phyloP scores from a whole-genome alignment of 2,888 invertebrate species.

The Serrognathus titanus region DNA sequence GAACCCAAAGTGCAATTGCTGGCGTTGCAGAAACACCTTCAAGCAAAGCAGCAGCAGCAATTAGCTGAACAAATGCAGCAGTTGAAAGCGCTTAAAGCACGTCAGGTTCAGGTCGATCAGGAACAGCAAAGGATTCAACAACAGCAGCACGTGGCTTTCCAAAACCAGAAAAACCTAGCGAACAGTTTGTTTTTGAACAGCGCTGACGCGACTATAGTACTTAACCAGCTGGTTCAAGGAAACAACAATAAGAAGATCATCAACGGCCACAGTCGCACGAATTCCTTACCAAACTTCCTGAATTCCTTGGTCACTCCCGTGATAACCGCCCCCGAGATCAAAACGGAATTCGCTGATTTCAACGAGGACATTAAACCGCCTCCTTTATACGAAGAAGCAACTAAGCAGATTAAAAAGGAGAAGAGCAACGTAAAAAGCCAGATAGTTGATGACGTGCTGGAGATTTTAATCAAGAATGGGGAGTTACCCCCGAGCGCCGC shows the following conservation, averaged over 20 bases:
- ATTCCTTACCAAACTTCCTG: slow-evolving; percentile 60
- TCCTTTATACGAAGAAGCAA: slow-evolving; percentile 73
- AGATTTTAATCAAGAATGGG: slow-evolving; percentile 90
- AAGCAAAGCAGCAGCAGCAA: slow-evolving; percentile 54
- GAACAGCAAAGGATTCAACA: slow-evolving; percentile 53
- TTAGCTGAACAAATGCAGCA: slow-evolving; percentile 58
- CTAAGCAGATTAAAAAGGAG: slow-evolving; percentile 52
- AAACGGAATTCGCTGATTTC: slow-evolving; percentile 29
- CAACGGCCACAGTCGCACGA: slow-evolving; percentile 53
- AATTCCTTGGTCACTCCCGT: slow-evolving; percentile 46
- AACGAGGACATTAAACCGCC: slow-evolving; percentile 50
- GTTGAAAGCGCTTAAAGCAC: slow-evolving; percentile 58
- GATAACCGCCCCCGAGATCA: slow-evolving; percentile 42
- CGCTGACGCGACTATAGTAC: slow-evolving; percentile 54
- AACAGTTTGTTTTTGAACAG: slow-evolving; percentile 64
- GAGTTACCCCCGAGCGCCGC: slow-evolving; percentile 88
- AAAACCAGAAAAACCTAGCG: slow-evolving; percentile 47
- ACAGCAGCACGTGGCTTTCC: slow-evolving; percentile 49
- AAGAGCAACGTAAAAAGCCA: slow-evolving; percentile 62
- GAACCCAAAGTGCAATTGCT: slow-evolving; percentile 43
- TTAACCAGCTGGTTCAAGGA: slow-evolving; percentile 52
- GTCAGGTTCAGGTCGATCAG: slow-evolving; percentile 44
- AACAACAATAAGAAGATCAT: slow-evolving; percentile 46
- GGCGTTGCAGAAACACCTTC: slow-evolving; percentile 38
- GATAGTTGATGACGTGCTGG: slow-evolving; percentile 87